A percentile compares a stretch with the other conserved stretches of the same genome.
Conservation (phyloP, 1,140 invertebrate genomes). For the Lysiphlebus fabarum region DNA sequence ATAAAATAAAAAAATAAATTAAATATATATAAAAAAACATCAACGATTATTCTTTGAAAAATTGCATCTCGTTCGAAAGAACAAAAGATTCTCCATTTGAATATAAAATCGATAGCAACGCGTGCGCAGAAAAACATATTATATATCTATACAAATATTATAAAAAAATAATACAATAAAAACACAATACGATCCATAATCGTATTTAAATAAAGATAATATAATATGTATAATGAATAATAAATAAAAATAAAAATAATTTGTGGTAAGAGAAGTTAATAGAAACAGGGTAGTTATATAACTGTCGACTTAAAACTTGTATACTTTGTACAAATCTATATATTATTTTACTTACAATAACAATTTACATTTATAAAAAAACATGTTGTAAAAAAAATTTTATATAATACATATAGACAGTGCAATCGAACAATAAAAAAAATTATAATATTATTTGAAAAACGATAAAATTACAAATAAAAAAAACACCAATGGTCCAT, state of each 20-base stretch:
- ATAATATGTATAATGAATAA: slow-evolving; percentile 41
- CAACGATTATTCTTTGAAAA: slow-evolving; percentile 39
- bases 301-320: too few species aligned
- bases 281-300: neutral
- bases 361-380: too few species aligned
- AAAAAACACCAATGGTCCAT: too few species aligned
- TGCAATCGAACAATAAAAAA: too few species aligned
- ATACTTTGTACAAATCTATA: too few species aligned
- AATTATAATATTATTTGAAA: too few species aligned
- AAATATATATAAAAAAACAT: slow-evolving; percentile 17
- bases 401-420: too few species aligned
- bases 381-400: too few species aligned
- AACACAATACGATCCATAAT: slow-evolving; percentile 46
- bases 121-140: slow-evolving; percentile 18
- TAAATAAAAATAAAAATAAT: neutral
- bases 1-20: neutral
- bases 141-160: neutral
- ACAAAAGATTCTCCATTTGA: slow-evolving; percentile 51
- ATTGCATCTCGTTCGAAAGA: slow-evolving; percentile 36
- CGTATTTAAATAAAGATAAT: slow-evolving; percentile 55
- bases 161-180: neutral
- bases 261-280: neutral
- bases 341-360: too few species aligned
- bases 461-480: too few species aligned
- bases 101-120: slow-evolving; percentile 51